phyloP scores from a whole-genome alignment of 1,140 invertebrate species.

The Zaprionus nigranus region DNA sequence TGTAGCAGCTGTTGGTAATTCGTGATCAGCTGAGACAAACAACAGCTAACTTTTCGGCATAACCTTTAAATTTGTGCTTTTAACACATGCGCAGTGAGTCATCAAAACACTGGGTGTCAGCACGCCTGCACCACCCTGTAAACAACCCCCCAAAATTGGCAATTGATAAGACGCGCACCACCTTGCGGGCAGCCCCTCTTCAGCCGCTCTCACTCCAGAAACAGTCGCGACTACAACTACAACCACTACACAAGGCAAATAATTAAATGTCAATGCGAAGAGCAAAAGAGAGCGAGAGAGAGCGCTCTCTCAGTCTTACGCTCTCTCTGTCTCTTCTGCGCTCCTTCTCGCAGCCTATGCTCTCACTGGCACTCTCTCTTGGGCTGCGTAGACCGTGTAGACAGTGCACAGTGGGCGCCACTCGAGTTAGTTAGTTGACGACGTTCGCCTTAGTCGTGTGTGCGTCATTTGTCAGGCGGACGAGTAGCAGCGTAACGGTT shows the following conservation, averaged over 20 bases:
- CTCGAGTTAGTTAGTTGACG: slow-evolving; percentile 61
- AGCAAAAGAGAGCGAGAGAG: slow-evolving; percentile 9
- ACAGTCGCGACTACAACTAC: slow-evolving; percentile 23
- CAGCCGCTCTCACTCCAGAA: slow-evolving; percentile 23
- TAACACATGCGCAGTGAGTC: slow-evolving; percentile 14
- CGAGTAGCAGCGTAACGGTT: slow-evolving; percentile 24
- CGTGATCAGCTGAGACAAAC: background rate
- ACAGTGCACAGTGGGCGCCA: background rate
- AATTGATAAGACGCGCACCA: slow-evolving; percentile 32
- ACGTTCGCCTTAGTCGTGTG: slow-evolving; percentile 47
- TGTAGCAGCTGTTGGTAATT: slow-evolving; percentile 2
- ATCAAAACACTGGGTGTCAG: slow-evolving; percentile 2
- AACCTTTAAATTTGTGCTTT: background rate
- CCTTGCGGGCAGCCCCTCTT: slow-evolving; percentile 16
- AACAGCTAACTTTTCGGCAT: background rate
- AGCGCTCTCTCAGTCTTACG: background rate
- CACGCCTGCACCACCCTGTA: slow-evolving; percentile 28
- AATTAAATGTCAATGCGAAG: slow-evolving; percentile 59
- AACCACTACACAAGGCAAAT: slow-evolving; percentile 42
- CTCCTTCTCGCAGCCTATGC: slow-evolving; percentile 8
- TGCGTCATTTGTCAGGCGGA: slow-evolving; percentile 53
- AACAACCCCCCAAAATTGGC: slow-evolving; percentile 45
- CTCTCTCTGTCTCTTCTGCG: too few species aligned
- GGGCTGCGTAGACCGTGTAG: too few species aligned
- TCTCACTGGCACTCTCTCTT: slow-evolving; percentile 17